Evolutionary conservation across 2,888 invertebrate genomes (phyloP), one percentile per base, ranked within the genome.

Genomic region (Idaea aversata): DNA sequence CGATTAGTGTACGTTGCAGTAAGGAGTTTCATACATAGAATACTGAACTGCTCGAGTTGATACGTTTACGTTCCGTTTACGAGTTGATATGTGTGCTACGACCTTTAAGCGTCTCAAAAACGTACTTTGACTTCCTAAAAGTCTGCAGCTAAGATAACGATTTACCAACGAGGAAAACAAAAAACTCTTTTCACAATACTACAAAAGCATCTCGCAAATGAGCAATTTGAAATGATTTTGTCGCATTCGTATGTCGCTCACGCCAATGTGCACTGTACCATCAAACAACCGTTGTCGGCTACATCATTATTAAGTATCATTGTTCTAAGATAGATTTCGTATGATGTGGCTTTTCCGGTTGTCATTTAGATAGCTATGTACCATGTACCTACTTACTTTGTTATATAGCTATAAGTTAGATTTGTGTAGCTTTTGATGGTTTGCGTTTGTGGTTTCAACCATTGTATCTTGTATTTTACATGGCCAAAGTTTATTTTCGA

Each of bases 311-410:
- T 59, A 10, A 59, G 59, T 59, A 59, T 59, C 34, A 34, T 59
- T 59, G 59, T 59, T 59, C 59, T 59, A 34, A 59, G 59, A 59
- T 59, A 47, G 59, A 59, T 59, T 25, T 59, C 59, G 47, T 47
- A 47, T 47, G 47, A 47, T 47, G 47, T 47, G 47, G 47, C 47
- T 47, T 47, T 47, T 47, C 47, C 47, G 47, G 47, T 47, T 10
- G 47, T 13, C 47, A 10, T 47, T 47, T 7, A 47, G 47, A 47
- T 47, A 47, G 47, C 47, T 47, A 10, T 13, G 13, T 47, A 47
- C 47, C 13, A 10, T 13, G 13, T 47, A 47, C 47, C 13, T 47
- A 47, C 47, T 47, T 47, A 47, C 47, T 47, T 47, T 13, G 47
- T 10, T 47, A 47, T 47, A 47, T 10, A 47, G 47, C 5, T 47